phyloP scores from a whole-genome alignment of 2,888 invertebrate genomes.

The Heliconius hortense region DNA sequence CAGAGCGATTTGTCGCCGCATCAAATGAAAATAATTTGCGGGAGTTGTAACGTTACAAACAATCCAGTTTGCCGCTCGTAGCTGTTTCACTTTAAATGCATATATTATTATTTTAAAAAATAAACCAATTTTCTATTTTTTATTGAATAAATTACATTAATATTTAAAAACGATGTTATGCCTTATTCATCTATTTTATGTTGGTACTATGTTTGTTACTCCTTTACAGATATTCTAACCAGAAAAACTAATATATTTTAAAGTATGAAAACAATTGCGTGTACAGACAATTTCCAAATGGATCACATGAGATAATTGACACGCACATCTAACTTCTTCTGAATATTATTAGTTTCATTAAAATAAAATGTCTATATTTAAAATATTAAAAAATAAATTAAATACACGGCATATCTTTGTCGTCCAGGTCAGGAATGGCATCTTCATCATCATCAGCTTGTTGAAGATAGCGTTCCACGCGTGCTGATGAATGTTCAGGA shows the following conservation, averaged over 20 bases:
- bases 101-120: neutral
- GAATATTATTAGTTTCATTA: too few species aligned
- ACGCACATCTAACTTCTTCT: too few species aligned
- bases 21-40: conserved; percentile 89
- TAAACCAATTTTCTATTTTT: neutral
- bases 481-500: conserved; percentile 85
- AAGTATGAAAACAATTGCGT: neutral
- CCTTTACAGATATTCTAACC: neutral
- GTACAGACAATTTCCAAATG: neutral
- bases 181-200: neutral
- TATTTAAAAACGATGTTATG: neutral
- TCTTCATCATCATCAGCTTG: conserved; percentile 85
- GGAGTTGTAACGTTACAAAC: conserved; percentile 88
- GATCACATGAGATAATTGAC: too few species aligned
- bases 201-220: neutral
- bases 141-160: neutral
- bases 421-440: conserved; percentile 80
- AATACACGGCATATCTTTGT: conserved; percentile 75
- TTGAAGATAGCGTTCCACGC: conserved; percentile 86
- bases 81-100: conserved; percentile 81
- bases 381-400: conserved; percentile 40
- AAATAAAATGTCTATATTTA: neutral
- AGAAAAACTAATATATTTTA: neutral
- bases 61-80: conserved; percentile 87
- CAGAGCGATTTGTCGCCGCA: conserved; percentile 88